Evolutionary conservation across 1,140 invertebrate genomes (phyloP).

Genomic region (Laupala kohalensis): DNA sequence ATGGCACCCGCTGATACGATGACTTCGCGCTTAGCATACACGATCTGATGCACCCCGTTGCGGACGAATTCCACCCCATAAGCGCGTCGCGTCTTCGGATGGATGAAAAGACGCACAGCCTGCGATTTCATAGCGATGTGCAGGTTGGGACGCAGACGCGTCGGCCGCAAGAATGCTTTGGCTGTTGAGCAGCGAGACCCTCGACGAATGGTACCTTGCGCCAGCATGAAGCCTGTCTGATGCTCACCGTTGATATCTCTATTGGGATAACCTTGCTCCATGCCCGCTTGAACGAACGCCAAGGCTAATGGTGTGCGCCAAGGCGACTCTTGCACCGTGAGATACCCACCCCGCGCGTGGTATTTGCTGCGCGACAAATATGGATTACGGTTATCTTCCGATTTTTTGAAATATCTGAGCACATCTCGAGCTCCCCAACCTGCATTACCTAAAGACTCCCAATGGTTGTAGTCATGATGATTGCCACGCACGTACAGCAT

Average conservation of each 20-base stretch:
- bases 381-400: constrained; percentile 76
- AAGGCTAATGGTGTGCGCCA: constrained; percentile 67
- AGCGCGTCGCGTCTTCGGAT: constrained; percentile 53
- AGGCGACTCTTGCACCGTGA: constrained; percentile 73
- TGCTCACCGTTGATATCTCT: constrained; percentile 73
- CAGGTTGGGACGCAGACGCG: constrained; percentile 60
- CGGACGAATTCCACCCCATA: constrained; percentile 62
- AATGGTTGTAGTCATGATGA: constrained; percentile 74
- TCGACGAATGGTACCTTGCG: constrained; percentile 74
- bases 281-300: constrained; percentile 73
- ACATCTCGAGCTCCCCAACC: constrained; percentile 85
- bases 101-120: constrained; percentile 54
- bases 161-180: constrained; percentile 74
- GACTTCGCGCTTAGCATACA: constrained; percentile 59
- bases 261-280: constrained; percentile 75
- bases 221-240: constrained; percentile 76
- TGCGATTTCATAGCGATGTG: constrained; percentile 65
- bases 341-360: constrained; percentile 56
- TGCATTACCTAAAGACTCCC: constrained; percentile 72
- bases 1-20: constrained; percentile 38
- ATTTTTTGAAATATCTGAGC: constrained; percentile 79
- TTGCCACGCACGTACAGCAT: constrained; percentile 89
- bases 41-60: constrained; percentile 46
- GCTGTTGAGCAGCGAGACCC: constrained; percentile 80
- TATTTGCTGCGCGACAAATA: constrained; percentile 56